phyloP scores from a whole-genome alignment of 2,113 vertebrate genomes.

The Columba janthina region DNA sequence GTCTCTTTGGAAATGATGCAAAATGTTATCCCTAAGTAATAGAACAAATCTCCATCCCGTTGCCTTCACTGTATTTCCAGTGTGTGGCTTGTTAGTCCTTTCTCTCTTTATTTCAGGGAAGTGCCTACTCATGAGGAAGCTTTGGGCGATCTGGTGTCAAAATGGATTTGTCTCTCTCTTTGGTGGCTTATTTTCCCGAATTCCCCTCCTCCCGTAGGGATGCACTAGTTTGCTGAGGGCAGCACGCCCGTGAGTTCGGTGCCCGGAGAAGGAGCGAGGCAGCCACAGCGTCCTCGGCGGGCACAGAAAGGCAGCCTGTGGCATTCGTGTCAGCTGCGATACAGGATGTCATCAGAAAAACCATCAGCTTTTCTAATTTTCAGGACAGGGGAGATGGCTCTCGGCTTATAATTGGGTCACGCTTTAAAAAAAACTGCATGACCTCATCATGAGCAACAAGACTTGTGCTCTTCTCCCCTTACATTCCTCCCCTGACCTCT shows the following conservation, averaged over 20 bases:
- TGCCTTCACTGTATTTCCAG: neutral
- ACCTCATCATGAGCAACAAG: neutral
- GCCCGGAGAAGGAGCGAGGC: neutral
- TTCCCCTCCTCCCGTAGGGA: neutral
- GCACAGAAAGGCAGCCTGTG: neutral
- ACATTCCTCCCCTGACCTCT: neutral
- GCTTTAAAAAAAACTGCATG: neutral
- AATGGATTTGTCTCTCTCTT: slow-evolving; percentile 10
- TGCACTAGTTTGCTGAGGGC: neutral
- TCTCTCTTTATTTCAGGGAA: neutral
- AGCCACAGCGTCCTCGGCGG: rapidly evolving
- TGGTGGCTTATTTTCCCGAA: neutral
- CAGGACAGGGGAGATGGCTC: slow-evolving; percentile 17
- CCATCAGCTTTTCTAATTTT: slow-evolving; percentile 41
- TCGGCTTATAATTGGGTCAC: slow-evolving; percentile 36
- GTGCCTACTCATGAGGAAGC: neutral
- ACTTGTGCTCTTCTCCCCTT: neutral
- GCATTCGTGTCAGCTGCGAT: neutral
- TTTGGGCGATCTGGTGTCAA: neutral
- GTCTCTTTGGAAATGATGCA: neutral
- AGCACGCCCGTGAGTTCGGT: neutral
- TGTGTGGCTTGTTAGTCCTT: neutral
- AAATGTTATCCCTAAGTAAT: neutral
- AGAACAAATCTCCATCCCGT: neutral
- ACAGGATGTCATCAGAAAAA: slow-evolving; percentile 34